Conservation (phyloP, 1,140 invertebrate genomes). For the Colletes gigas region DNA sequence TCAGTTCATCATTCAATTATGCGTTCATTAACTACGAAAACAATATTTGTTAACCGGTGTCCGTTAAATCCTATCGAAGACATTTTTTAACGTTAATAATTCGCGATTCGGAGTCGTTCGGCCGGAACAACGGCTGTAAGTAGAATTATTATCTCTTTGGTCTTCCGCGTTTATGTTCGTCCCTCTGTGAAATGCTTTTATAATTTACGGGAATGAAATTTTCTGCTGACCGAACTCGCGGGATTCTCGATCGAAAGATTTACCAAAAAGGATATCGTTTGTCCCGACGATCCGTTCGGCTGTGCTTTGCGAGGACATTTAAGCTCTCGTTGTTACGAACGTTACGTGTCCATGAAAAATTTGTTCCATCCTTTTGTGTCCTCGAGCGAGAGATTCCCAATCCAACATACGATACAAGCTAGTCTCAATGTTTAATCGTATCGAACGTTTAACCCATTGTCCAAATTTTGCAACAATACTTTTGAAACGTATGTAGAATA, state of each 20-base stretch:
- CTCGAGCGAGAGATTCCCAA: too few species aligned
- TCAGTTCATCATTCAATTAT: too few species aligned
- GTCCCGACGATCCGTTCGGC: constrained; percentile 26
- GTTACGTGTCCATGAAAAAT: neutral
- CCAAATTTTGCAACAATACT: too few species aligned
- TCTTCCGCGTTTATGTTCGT: neutral
- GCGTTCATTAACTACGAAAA: too few species aligned
- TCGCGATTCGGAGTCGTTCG: constrained; percentile 8
- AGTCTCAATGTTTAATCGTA: too few species aligned
- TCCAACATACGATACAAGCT: too few species aligned
- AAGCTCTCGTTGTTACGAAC: neutral
- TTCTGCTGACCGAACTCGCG: constrained; percentile 29
- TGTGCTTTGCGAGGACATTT: constrained; percentile 16
- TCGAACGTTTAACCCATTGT: too few species aligned
- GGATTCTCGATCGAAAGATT: neutral
- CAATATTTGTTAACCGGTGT: too few species aligned
- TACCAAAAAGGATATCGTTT: constrained; percentile 37
- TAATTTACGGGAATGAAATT: constrained; percentile 44
- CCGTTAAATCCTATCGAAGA: too few species aligned
- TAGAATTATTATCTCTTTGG: constrained; percentile 27
- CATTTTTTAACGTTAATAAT: constrained; percentile 17
- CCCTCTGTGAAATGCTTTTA: neutral
- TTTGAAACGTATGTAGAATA: too few species aligned
- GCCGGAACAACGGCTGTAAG: constrained; percentile 11
- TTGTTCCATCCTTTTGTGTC: neutral